Evolutionary conservation across 2,797 vertebrate species (phyloP), one percentile per base, ranked within the genome.

Genomic region (Sparidentex hasta): DNA sequence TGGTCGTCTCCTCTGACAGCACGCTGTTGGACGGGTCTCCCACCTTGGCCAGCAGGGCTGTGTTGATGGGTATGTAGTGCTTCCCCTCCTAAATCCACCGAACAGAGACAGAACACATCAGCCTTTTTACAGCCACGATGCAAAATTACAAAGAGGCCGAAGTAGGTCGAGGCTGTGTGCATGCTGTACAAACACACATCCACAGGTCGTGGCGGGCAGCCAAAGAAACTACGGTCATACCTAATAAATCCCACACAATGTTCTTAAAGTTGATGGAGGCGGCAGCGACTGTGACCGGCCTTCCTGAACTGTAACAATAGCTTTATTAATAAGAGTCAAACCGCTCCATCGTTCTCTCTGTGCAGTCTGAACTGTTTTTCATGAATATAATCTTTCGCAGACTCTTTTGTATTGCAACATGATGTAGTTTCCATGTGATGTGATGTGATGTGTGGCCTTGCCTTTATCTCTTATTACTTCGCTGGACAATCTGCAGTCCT

Each of bases 31-130:
- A 72, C 48, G 89, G 92, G 54, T 96, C 66, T 48, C 95, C 95
- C 68, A 94, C 93, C 65, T 96, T 95, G 6, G 87, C 91, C 85
- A 96, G 91, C 87, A 98, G 72, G 25, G 94, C 95, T 29, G 96
- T 97, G 93, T 98, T 98, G 91, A 99, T 94, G 51, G 97, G 97
- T 85, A 99, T 99, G 68, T 99, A 99, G 86, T 99, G 97, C 87
- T 99, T 99, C 9, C 97, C 97, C 86, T 98, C 97, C 97, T 99
- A 33, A 75, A 74, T 57, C 58, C 82, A 81, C 11, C 66, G 79
- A 52, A 78, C 73, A 88, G 56, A 90, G 44, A 88, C 9, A 76
- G 59, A 69, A 65, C 21, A 77, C 63, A 2, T 68, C 2, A 67
- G 65, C 46, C 16, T 54, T 25, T 16, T 16, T 21, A 21, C 59